Base-by-base conservation (phyloP, 2,797 vertebrate species). In the Molossus molossus region DNA sequence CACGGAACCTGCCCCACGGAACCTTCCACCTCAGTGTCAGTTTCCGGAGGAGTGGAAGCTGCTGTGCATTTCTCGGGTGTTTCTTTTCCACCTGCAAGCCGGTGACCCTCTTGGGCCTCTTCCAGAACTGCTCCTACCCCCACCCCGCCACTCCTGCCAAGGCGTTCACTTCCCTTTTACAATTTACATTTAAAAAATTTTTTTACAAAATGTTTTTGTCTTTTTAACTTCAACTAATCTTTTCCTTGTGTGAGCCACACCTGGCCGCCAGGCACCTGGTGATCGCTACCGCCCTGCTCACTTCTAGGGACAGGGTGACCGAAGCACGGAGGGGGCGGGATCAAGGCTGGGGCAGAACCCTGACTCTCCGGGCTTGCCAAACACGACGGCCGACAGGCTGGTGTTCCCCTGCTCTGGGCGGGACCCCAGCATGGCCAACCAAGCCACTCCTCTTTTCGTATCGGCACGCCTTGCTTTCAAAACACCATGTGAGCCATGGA, bases 1-100 rank as follows among this genome's bases (percentile, higher is more conserved):
- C 33, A 33, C 33, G 33, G 33, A 3, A 3, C 40, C 25, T 2
- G 27, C 40, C 82, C 58, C 48, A 37, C 55, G 20, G 18, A 60
- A 9, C 58, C 53, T 48, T 27, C 77, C 7, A 37, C 25, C 27
- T n/a, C n/a, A 17, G 45, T 29, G 33, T 23, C 6, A 8, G 14
- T 50, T 62, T 55, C 64, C 57, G 1, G 29, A 4, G 10, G 33
- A 48, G 37, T 48, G n/a, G 12, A 17, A 55, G 11, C n/a, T 15
- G 9, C 72, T 75, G 11, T 0, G 9, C 73, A 50, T 53, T 33
- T 48, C 10, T 73, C 64, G 17, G 0, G 0, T 3, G 29, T n/a
- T 85, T 62, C 82, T 55, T n/a, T 53, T 40, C 76, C 14, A 10
- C 64, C 67, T 48, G 4, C 2, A 17, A 70, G 83, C 37, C 65